These are phyloP conservation scores for Abramis brama DNA, from an alignment of 2,113 vertebrate species.

Conservation along the genomic window DNA sequence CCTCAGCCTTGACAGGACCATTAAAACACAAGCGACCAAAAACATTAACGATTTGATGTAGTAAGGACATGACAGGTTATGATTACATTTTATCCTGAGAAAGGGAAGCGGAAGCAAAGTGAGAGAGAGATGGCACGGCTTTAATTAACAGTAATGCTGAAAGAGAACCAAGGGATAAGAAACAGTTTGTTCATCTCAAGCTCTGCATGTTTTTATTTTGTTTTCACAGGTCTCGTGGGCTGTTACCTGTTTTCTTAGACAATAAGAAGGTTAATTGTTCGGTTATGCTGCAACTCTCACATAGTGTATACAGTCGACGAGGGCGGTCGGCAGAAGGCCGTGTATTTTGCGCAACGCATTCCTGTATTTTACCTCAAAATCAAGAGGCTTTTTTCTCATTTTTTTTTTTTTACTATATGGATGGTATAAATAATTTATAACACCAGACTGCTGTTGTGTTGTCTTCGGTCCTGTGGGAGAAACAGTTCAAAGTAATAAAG, in stretches of 20 bases:
- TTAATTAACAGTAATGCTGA: conserved; percentile 38
- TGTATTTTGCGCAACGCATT: background rate
- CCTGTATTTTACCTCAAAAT: conserved; percentile 23
- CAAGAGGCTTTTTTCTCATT: background rate
- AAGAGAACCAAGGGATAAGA: conserved; percentile 20
- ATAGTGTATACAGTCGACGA: background rate
- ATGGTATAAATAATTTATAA: conserved; percentile 39
- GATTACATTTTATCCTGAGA: conserved; percentile 66
- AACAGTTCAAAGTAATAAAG: conserved; percentile 49
- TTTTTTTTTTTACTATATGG: background rate
- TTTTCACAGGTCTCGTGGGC: conserved; percentile 7
- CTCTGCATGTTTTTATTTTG: conserved; percentile 33
- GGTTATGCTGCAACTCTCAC: conserved; percentile 10
- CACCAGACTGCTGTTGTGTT: conserved; percentile 29
- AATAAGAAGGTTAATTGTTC: conserved; percentile 42
- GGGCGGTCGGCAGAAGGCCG: background rate
- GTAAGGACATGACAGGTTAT: conserved; percentile 71
- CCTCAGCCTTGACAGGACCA: conserved; percentile 76
- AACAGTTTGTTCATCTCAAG: conserved; percentile 24
- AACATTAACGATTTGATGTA: conserved; percentile 74
- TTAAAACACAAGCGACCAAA: conserved; percentile 72
- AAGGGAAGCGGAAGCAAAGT: background rate
- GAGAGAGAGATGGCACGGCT: conserved; percentile 8
- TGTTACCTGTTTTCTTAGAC: conserved; percentile 1
- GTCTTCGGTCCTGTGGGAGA: conserved; percentile 48